Evolutionary conservation across 1,140 invertebrate species (phyloP).

Genomic region (Dreissena polymorpha): DNA sequence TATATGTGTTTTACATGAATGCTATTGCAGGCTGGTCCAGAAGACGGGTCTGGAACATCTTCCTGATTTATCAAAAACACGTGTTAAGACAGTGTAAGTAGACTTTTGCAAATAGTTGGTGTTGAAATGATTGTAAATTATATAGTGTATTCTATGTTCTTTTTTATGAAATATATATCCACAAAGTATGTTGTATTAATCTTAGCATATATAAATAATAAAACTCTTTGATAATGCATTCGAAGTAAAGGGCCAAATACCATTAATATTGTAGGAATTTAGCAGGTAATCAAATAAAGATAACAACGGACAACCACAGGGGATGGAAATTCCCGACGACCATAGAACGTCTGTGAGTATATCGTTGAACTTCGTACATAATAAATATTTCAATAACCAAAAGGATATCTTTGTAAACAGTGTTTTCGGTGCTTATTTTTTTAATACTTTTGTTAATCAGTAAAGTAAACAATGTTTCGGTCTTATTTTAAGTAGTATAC

Average conservation of each 20-base stretch:
- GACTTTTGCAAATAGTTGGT: not conserved
- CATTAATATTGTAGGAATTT: conserved; percentile 24
- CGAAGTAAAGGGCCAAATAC: not conserved
- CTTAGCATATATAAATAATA: not conserved
- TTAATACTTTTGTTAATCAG: not conserved
- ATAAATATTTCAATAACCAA: not conserved
- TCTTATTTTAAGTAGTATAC: not conserved
- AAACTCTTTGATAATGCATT: not conserved
- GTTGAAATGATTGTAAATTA: too few species aligned
- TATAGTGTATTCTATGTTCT: not conserved
- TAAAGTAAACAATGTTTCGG: too few species aligned
- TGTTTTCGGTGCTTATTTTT: not conserved
- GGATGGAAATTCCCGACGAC: conserved; percentile 26
- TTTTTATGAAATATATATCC: not conserved
- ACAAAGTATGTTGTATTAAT: not conserved
- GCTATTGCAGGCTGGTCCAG: conserved; percentile 32
- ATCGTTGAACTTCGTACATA: not conserved
- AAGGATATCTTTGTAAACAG: not conserved
- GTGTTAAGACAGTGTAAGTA: conserved; percentile 23
- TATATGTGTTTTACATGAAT: too few species aligned
- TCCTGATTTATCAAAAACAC: conserved; percentile 30
- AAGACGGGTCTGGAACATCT: conserved; percentile 17
- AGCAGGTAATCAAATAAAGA: conserved; percentile 20
- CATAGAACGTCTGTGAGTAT: conserved; percentile 35
- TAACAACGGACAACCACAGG: conserved; percentile 17